These are phyloP conservation scores for Lipophrys pholis DNA, from an alignment of 2,113 vertebrate species.

Conservation along the genomic window DNA sequence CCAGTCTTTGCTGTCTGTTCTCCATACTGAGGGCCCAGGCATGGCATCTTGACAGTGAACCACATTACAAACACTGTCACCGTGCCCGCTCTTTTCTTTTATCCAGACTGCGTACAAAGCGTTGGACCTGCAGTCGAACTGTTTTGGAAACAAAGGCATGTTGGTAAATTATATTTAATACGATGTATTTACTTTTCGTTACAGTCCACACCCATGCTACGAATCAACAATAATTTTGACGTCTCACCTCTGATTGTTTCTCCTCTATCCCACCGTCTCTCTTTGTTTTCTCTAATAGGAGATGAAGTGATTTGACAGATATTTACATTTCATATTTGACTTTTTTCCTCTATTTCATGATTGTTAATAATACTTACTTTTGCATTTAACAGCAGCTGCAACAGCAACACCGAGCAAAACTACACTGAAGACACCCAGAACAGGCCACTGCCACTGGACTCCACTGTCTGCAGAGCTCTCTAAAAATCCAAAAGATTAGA, in stretches of 20 bases:
- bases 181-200: background rate
- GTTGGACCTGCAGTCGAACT: slow-evolving; percentile 19
- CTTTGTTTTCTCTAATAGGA: slow-evolving; percentile 7
- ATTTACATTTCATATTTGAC: background rate
- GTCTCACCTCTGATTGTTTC: slow-evolving; percentile 2
- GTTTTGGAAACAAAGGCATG: background rate
- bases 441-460: slow-evolving; percentile 32
- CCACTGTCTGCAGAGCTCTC: background rate
- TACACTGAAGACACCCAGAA: slow-evolving; percentile 18
- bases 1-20: background rate
- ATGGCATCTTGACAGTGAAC: background rate
- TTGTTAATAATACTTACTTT: slow-evolving; percentile 14
- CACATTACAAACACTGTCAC: background rate
- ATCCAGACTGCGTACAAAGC: slow-evolving; percentile 17
- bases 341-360: background rate
- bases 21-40: background rate
- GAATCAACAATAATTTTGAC: background rate
- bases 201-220: background rate
- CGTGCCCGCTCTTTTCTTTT: background rate
- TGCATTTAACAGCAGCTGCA: slow-evolving; percentile 16
- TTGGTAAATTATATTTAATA: background rate
- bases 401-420: background rate
- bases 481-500: background rate
- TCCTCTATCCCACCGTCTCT: background rate
- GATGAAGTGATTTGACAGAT: background rate